Percentiles rank a stretch among this genome's conserved stretches.
Evolutionary conservation across 2,113 vertebrate genomes (phyloP).

Genomic region (Tretioscincus oriximinensis): DNA sequence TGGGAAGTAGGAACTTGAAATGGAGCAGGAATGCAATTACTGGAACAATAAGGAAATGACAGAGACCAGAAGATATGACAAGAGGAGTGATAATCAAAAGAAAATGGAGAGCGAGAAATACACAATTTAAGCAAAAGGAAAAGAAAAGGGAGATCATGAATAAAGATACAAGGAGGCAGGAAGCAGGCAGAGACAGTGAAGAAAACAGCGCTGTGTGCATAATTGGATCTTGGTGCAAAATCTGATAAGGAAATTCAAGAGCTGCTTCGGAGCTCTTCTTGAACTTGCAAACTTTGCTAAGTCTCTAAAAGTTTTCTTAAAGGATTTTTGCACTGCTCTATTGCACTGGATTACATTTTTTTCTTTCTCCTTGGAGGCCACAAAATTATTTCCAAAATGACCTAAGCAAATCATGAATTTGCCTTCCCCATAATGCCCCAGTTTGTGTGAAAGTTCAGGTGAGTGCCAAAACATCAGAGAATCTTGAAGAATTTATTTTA

Average conservation of each 20-base stretch:
- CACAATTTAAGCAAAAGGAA: slow-evolving; percentile 47
- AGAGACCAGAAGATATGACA: rapidly evolving
- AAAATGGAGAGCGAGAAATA: background rate
- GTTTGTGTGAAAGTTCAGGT: too few species aligned
- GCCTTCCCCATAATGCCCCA: too few species aligned
- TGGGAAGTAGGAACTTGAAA: background rate
- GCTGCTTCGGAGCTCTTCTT: background rate
- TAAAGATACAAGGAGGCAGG: slow-evolving; percentile 44
- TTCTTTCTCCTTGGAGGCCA: background rate
- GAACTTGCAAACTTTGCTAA: background rate
- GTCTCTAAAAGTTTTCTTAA: background rate
- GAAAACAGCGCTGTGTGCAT: slow-evolving; percentile 27
- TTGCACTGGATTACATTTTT: too few species aligned
- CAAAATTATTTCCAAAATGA: background rate
- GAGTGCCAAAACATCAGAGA: too few species aligned
- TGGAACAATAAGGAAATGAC: background rate
- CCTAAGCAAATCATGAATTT: too few species aligned
- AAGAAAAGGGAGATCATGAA: slow-evolving; percentile 62
- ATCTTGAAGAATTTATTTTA: too few species aligned
- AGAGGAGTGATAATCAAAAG: slow-evolving; percentile 40
- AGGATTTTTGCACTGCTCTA: too few species aligned
- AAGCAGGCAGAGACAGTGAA: rapidly evolving
- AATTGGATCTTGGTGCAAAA: slow-evolving; percentile 41
- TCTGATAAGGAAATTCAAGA: slow-evolving; percentile 34
- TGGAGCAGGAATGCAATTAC: background rate